phyloP scores from a whole-genome alignment of 1,140 invertebrate genomes.

The Ridgeia piscesae region DNA sequence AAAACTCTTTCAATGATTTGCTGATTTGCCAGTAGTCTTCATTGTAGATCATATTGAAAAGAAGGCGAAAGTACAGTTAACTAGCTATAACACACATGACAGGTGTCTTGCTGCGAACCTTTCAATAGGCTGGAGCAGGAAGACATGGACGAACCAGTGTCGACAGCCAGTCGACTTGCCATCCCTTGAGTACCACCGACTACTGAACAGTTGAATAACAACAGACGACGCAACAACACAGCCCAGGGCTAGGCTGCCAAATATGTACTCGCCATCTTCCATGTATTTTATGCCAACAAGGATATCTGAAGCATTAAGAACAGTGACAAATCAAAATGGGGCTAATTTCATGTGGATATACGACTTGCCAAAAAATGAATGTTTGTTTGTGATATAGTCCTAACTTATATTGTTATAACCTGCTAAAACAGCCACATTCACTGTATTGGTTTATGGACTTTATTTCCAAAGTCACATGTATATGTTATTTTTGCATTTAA shows the following conservation, averaged over 20 bases:
- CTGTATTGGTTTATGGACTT: too few species aligned
- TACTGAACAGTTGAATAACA: conserved; percentile 41
- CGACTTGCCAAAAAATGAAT: neutral
- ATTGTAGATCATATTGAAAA: too few species aligned
- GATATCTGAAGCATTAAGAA: conserved; percentile 11
- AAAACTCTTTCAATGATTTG: too few species aligned
- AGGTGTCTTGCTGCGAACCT: conserved; percentile 32
- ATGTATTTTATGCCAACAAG: neutral
- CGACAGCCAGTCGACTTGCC: conserved; percentile 21
- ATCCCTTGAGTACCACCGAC: conserved; percentile 42
- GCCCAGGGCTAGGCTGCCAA: neutral
- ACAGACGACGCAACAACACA: conserved; percentile 18
- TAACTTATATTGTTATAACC: too few species aligned
- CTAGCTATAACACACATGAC: neutral
- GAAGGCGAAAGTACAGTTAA: too few species aligned
- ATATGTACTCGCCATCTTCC: conserved; percentile 12
- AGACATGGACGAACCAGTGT: conserved; percentile 33
- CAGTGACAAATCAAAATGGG: neutral
- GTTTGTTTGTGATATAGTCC: too few species aligned
- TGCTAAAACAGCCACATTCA: too few species aligned
- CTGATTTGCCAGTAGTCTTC: too few species aligned
- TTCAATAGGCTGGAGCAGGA: conserved; percentile 37
- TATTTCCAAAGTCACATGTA: too few species aligned
- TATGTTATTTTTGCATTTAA: too few species aligned
- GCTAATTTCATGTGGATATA: neutral